phyloP scores from a whole-genome alignment of 1,140 invertebrate species.

The Drosophila pectinifera region DNA sequence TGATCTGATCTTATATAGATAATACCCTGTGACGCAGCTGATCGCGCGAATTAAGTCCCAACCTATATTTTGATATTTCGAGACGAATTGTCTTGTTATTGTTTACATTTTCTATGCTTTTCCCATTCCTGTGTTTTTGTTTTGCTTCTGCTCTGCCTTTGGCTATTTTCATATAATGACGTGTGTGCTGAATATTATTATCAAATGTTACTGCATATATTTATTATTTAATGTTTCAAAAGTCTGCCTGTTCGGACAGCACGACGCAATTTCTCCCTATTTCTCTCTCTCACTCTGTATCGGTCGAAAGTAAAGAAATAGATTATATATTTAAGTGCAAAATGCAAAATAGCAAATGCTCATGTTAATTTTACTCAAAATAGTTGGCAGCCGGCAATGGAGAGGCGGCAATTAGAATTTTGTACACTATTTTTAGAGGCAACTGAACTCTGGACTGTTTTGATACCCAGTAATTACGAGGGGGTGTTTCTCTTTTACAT shows the following conservation, averaged over 20 bases:
- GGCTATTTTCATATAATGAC: constrained; percentile 51
- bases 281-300: neutral
- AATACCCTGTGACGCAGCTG: constrained; percentile 30
- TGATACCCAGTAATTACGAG: neutral
- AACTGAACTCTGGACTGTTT: constrained; percentile 9
- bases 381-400: constrained; percentile 51
- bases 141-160: constrained; percentile 16
- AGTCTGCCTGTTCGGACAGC: constrained; percentile 4
- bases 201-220: constrained; percentile 37
- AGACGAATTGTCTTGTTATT: constrained; percentile 41
- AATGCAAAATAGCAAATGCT: constrained; percentile 39
- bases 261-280: constrained; percentile 40
- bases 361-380: constrained; percentile 56
- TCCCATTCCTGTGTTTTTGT: constrained; percentile 21
- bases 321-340: constrained; percentile 60
- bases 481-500: neutral
- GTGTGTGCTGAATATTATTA: constrained; percentile 37
- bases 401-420: constrained; percentile 48
- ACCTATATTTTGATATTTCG: constrained; percentile 5
- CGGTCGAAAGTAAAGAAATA: constrained; percentile 20
- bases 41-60: constrained; percentile 11
- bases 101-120: constrained; percentile 48
- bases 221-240: constrained; percentile 45
- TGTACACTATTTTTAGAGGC: constrained; percentile 20
- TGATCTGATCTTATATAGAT: constrained; percentile 13